Percentiles rank a stretch among this genome's conserved stretches.
Evolutionary conservation across 2,888 invertebrate species (phyloP).

Genomic region (Erynnis tages): DNA sequence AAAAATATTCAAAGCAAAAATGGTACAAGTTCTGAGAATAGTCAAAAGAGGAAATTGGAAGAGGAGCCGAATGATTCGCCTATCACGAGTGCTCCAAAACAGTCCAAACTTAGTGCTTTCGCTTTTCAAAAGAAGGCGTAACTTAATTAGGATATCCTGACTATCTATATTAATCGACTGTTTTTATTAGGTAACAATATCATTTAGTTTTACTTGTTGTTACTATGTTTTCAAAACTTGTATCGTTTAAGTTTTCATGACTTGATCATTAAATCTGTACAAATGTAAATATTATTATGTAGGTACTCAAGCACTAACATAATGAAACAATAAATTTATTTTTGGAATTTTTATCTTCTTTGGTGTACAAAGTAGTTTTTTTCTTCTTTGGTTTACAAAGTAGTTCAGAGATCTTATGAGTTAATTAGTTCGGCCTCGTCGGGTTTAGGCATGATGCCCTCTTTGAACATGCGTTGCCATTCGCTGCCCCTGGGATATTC

Average conservation of each 20-base stretch:
- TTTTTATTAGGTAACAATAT: not conserved
- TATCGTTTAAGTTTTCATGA: not conserved
- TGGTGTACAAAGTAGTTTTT: no score
- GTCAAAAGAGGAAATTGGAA: constrained; percentile 63
- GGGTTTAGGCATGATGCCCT: constrained; percentile 81
- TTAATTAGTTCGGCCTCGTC: constrained; percentile 69
- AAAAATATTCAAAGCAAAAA: constrained; percentile 60
- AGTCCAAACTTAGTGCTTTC: constrained; percentile 75
- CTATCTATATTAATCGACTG: not conserved
- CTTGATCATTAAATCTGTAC: not conserved
- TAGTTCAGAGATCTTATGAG: constrained; percentile 34
- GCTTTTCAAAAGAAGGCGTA: constrained; percentile 63
- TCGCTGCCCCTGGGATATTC: constrained; percentile 89
- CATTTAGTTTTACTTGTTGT: not conserved
- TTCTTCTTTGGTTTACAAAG: no score
- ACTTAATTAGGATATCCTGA: not conserved
- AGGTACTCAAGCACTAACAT: not conserved
- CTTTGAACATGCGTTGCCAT: constrained; percentile 86
- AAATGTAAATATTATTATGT: constrained; percentile 20
- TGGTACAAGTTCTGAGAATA: constrained; percentile 38
- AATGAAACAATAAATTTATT: constrained; percentile 8
- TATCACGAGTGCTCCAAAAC: constrained; percentile 60
- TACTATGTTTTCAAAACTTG: not conserved
- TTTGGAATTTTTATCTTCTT: constrained; percentile 8
- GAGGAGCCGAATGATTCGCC: constrained; percentile 50